Evolutionary conservation across 2,797 vertebrate genomes (phyloP).

Genomic region (Anas georgica): DNA sequence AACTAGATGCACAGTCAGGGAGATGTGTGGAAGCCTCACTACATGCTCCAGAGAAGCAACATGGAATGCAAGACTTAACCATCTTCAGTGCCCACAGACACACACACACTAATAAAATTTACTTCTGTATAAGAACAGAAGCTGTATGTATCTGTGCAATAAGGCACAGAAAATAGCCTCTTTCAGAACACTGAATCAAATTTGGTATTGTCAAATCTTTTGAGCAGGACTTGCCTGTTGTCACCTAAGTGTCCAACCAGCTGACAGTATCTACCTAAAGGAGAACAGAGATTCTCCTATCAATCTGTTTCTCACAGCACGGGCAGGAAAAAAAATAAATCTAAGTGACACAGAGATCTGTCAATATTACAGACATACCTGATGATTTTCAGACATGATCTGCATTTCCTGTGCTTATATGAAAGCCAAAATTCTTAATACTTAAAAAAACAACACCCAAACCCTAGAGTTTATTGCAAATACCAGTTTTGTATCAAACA

Average conservation of each 20-base stretch:
- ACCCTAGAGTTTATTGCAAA: neutral
- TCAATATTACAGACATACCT: neutral
- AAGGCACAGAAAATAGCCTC: neutral
- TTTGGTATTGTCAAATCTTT: neutral
- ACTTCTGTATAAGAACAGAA: neutral
- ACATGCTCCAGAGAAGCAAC: rapidly evolving
- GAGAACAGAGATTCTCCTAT: neutral
- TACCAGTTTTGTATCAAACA: neutral
- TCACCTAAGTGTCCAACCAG: neutral
- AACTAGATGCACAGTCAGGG: neutral
- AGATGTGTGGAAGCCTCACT: neutral
- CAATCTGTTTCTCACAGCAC: neutral
- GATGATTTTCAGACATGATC: neutral
- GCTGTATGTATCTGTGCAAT: neutral
- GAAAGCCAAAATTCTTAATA: neutral
- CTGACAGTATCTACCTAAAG: neutral
- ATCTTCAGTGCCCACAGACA: neutral
- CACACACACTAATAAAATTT: neutral
- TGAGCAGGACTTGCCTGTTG: neutral
- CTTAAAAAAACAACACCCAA: neutral
- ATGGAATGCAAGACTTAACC: neutral
- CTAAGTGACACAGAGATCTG: neutral
- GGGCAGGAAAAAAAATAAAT: neutral
- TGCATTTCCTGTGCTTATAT: neutral
- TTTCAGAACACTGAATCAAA: neutral